Conservation (phyloP, 2,113 vertebrate genomes). For the Argyrosomus japonicus region DNA sequence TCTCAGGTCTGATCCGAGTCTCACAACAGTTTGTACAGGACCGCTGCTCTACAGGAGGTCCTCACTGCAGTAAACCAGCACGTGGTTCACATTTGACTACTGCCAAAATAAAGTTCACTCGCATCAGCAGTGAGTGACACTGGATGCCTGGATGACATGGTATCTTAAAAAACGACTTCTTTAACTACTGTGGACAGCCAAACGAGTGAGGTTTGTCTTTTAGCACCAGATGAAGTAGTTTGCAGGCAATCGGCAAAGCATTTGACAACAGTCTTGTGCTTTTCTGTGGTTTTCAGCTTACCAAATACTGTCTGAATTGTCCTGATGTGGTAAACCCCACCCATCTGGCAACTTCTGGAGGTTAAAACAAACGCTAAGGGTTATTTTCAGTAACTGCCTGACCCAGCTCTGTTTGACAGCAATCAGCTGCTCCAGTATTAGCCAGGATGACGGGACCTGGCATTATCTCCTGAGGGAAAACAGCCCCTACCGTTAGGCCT, state of each 20-base stretch:
- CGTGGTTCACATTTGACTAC: conserved; percentile 23
- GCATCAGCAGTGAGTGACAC: neutral
- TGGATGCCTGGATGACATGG: neutral
- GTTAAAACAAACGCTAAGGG: conserved; percentile 40
- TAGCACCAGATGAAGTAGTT: conserved; percentile 7
- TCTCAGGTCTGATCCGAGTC: conserved; percentile 12
- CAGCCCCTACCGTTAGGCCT: conserved; percentile 41
- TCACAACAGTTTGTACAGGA: neutral
- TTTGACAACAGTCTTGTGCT: conserved; percentile 13
- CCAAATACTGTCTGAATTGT: neutral
- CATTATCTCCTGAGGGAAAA: conserved; percentile 62
- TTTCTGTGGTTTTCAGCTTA: conserved; percentile 4
- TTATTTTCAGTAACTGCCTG: conserved; percentile 37
- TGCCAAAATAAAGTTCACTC: conserved; percentile 34
- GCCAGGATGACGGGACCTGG: conserved; percentile 30
- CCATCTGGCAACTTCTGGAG: conserved; percentile 2
- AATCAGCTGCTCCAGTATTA: conserved; percentile 47
- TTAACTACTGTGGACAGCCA: neutral
- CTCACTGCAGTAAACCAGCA: conserved; percentile 7
- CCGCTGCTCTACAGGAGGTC: neutral
- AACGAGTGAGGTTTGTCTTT: conserved; percentile 20
- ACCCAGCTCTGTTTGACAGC: conserved; percentile 45
- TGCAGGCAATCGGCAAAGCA: conserved; percentile 3
- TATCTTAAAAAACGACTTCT: conserved; percentile 11
- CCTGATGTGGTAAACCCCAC: conserved; percentile 51